Evolutionary conservation across 2,888 invertebrate species (phyloP).

Genomic region (Ochropacha duplaris): DNA sequence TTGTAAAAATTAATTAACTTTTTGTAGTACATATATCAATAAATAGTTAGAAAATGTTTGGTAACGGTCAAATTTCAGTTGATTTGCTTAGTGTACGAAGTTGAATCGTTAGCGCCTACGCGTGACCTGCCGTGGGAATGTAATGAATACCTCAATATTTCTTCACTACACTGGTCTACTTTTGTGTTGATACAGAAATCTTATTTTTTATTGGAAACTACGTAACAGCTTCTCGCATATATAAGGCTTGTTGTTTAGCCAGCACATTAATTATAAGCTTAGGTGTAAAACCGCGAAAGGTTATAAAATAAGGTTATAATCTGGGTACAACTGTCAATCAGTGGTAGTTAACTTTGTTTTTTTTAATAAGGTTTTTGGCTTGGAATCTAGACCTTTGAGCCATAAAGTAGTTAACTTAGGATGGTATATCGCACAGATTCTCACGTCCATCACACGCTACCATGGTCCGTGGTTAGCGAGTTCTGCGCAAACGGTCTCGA

Average conservation of each 20-base stretch:
- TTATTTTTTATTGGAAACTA: no score
- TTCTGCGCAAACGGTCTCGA: conserved; percentile 51
- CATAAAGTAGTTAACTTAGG: conserved; percentile 27
- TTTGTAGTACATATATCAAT: not conserved
- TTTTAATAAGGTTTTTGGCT: no score
- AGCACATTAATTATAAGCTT: no score
- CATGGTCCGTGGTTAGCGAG: conserved; percentile 37
- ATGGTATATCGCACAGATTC: conserved; percentile 60
- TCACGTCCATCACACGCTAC: conserved; percentile 55
- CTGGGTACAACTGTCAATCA: no score
- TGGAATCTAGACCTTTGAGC: no score
- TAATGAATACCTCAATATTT: not conserved
- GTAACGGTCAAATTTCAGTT: not conserved
- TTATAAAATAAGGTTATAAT: no score
- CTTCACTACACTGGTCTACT: not conserved
- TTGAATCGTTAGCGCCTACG: not conserved
- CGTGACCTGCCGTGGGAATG: not conserved
- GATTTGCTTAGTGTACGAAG: not conserved
- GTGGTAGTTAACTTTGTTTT: conserved; percentile 17
- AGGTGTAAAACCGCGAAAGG: no score
- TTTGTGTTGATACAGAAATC: not conserved
- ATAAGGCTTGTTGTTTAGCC: no score
- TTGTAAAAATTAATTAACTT: not conserved
- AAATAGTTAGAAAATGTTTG: not conserved
- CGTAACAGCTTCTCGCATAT: no score